These are phyloP conservation scores for Chaetogeoica ovagalla DNA, from an alignment of 2,888 invertebrate genomes.

Conservation along the genomic window DNA sequence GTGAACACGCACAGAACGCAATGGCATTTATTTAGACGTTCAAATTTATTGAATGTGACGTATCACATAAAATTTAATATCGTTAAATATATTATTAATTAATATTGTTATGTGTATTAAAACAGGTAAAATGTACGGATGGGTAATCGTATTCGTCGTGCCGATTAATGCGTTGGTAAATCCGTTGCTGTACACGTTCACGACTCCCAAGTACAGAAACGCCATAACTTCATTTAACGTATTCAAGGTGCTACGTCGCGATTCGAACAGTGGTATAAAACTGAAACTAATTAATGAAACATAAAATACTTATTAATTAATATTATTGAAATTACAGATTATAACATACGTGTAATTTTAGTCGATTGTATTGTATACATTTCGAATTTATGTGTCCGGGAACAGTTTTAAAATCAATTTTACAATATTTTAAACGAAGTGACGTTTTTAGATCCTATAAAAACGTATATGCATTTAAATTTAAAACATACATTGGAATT, in stretches of 20 bases:
- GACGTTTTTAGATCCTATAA: too few species aligned
- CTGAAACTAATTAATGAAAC: background rate
- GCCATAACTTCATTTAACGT: slow-evolving; percentile 2
- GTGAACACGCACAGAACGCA: too few species aligned
- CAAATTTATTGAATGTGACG: too few species aligned
- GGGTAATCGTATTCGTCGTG: slow-evolving; percentile 70
- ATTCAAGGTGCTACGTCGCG: background rate
- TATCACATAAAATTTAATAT: background rate
- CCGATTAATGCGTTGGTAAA: slow-evolving; percentile 71
- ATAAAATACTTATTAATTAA: background rate
- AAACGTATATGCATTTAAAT: too few species aligned
- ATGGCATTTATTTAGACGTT: too few species aligned
- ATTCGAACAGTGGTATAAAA: slow-evolving; percentile 27
- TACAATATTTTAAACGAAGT: too few species aligned
- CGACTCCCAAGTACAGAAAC: slow-evolving; percentile 67
- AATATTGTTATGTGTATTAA: background rate
- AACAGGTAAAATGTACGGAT: slow-evolving; percentile 67
- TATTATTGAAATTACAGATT: too few species aligned
- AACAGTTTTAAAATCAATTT: too few species aligned
- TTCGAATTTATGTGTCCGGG: too few species aligned
- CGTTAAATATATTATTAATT: background rate
- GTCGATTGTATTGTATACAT: too few species aligned
- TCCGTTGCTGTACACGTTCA: slow-evolving; percentile 71
- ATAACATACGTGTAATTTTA: too few species aligned
- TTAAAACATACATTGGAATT: too few species aligned